Evolutionary conservation across 2,888 invertebrate genomes (phyloP).

Genomic region (Hemithea aestivaria): DNA sequence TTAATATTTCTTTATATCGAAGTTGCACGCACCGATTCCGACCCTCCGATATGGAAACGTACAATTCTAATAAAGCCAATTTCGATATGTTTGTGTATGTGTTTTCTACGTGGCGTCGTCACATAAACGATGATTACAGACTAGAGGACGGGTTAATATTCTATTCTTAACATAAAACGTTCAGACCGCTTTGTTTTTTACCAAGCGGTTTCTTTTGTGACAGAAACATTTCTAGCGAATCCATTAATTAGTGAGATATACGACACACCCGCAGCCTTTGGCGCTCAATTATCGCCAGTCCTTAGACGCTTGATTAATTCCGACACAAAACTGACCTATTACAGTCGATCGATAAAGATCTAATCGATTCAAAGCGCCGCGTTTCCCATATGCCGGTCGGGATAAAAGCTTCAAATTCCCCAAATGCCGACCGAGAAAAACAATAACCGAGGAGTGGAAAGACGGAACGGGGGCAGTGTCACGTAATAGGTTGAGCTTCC

Average conservation of each 20-base stretch:
- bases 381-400: conserved; percentile 65
- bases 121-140: conserved; percentile 20
- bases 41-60: conserved; percentile 26
- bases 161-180: conserved; percentile 30
- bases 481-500: conserved; percentile 75
- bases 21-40: conserved; percentile 53
- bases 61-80: conserved; percentile 26
- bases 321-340: conserved; percentile 75
- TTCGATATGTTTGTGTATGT: conserved; percentile 26
- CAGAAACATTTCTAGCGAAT: conserved; percentile 67
- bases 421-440: conserved; percentile 65
- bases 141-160: conserved; percentile 31
- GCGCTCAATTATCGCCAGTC: conserved; percentile 66
- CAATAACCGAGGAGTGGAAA: conserved; percentile 64
- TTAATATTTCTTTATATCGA: conserved; percentile 72
- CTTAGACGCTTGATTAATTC: conserved; percentile 77
- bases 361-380: conserved; percentile 73
- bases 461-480: conserved; percentile 65
- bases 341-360: conserved; percentile 67
- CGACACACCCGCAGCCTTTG: conserved; percentile 64
- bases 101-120: conserved; percentile 18
- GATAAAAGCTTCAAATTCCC: conserved; percentile 62
- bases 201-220: conserved; percentile 66
- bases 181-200: conserved; percentile 37
- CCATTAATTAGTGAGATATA: conserved; percentile 77